Percentiles rank a stretch among this genome's conserved stretches.
Evolutionary conservation across 1,140 invertebrate genomes (phyloP).

Genomic region (Macrosteles quadrilineatus): DNA sequence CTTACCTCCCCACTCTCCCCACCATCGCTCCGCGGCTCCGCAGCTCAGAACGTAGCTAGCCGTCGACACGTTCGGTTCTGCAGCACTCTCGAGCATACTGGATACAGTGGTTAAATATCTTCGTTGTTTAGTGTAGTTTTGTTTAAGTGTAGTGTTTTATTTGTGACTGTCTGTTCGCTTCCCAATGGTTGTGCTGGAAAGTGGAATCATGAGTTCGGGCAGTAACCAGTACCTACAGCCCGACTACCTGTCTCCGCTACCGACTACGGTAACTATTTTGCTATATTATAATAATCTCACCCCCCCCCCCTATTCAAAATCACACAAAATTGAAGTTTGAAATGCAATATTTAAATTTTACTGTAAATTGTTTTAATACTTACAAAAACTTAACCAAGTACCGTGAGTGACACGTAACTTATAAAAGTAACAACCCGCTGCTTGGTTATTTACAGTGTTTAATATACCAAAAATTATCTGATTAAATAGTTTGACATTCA

Average conservation of each 20-base stretch:
- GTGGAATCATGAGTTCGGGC: slow-evolving; percentile 85
- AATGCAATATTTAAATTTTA: no score
- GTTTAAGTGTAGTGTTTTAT: slow-evolving; percentile 19
- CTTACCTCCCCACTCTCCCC: slow-evolving; percentile 1
- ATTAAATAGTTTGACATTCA: no score
- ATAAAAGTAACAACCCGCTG: no score
- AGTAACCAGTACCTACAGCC: slow-evolving; percentile 90
- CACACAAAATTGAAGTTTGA: no score
- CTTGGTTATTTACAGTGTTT: no score
- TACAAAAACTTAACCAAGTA: no score
- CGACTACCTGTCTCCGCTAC: slow-evolving; percentile 88
- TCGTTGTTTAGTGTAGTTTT: slow-evolving; percentile 25
- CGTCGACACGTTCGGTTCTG: background rate
- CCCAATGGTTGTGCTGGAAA: slow-evolving; percentile 91
- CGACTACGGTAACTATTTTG: slow-evolving; percentile 80
- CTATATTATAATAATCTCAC: no score
- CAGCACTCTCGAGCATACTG: no score
- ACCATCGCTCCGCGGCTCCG: background rate
- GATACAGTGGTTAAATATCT: background rate
- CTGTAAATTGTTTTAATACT: no score
- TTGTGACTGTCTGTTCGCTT: slow-evolving; percentile 15
- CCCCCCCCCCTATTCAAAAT: no score
- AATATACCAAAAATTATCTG: no score
- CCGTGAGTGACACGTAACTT: no score
- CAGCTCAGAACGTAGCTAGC: slow-evolving; percentile 20